Conservation (phyloP, 1,140 invertebrate species). For the Monochamus saltuarius region DNA sequence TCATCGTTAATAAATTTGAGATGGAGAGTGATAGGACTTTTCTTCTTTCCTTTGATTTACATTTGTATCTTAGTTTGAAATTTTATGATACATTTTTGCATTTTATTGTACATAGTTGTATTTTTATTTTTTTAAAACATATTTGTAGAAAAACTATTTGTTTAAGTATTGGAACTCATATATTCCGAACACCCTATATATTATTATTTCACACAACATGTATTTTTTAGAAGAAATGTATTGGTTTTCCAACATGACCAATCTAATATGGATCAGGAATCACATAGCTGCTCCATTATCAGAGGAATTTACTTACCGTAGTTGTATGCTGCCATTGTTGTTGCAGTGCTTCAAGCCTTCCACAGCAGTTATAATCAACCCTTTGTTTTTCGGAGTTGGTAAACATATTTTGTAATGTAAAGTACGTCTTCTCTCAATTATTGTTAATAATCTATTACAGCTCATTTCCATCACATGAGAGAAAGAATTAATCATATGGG, state of each 20-base stretch:
- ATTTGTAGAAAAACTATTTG: no score
- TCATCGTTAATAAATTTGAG: no score
- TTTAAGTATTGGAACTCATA: no score
- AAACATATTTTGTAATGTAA: slow-evolving; percentile 38
- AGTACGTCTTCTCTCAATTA: background rate
- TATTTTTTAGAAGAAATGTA: slow-evolving; percentile 31
- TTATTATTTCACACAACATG: slow-evolving; percentile 2
- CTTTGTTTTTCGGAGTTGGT: slow-evolving; percentile 90
- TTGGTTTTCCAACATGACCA: slow-evolving; percentile 50
- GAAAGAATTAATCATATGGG: slow-evolving; percentile 72
- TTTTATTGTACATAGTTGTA: no score
- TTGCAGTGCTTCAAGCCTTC: slow-evolving; percentile 77
- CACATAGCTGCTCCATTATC: slow-evolving; percentile 89
- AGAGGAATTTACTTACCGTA: slow-evolving; percentile 87
- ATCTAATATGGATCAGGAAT: slow-evolving; percentile 85
- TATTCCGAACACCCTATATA: no score
- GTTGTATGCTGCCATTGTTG: slow-evolving; percentile 90
- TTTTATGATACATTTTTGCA: no score
- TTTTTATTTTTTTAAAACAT: no score
- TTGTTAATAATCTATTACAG: slow-evolving; percentile 54
- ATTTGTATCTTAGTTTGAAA: no score
- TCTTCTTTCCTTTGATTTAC: no score
- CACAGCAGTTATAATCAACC: slow-evolving; percentile 79
- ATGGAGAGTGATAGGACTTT: no score
- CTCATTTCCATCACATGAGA: slow-evolving; percentile 89